Evolutionary conservation across 2,888 invertebrate species (phyloP), one percentile per base, ranked within the genome.

Genomic region (Scelioninae gen. 1): DNA sequence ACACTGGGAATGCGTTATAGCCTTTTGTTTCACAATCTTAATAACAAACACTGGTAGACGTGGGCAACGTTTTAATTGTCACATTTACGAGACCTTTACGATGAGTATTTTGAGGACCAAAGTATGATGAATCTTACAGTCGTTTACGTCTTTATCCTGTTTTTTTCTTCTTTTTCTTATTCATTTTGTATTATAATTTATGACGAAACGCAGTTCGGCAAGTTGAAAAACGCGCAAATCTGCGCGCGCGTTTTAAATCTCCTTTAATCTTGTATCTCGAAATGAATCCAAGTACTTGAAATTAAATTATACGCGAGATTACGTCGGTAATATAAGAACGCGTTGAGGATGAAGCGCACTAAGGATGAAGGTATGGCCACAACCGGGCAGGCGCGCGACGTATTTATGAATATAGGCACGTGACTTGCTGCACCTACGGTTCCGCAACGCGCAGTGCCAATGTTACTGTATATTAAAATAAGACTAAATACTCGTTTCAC

Each of bases 391-490:
- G 83, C 82, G 82, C 69, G 84, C 86, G 85, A 84, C 85, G 87
- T 89, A 88, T 90, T 90, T 90, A 90, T 90, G 90, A 90, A 89
- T 88, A 88, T 88, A 88, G 88, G 88, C 88, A 85, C 78, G 86
- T 78, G 74, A 66, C 84, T 72, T n/a, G 76, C 76, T 80, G 81
- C 80, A 66, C 80, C 77, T 75, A 81, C 77, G 65, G 66, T 85
- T 79, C 60, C 34, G 66, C 58, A 66, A 34, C 66, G 65, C 69
- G 16, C 58, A 8, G 56, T 71, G 75, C 47, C 29, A 62, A 81
- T 63, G 60, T 66, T 74, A 43, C 55, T 68, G 66, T 51, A 51
- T 58, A 78, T 78, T 56, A 56, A 72, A 72, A 79, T 60, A 79
- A 60, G 66, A 79, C 38, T 40, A 16, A 69, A 62, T 15, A 5